Evolutionary conservation across 2,113 vertebrate species (phyloP).

Genomic region (Sterrhoptilus dennistouni): DNA sequence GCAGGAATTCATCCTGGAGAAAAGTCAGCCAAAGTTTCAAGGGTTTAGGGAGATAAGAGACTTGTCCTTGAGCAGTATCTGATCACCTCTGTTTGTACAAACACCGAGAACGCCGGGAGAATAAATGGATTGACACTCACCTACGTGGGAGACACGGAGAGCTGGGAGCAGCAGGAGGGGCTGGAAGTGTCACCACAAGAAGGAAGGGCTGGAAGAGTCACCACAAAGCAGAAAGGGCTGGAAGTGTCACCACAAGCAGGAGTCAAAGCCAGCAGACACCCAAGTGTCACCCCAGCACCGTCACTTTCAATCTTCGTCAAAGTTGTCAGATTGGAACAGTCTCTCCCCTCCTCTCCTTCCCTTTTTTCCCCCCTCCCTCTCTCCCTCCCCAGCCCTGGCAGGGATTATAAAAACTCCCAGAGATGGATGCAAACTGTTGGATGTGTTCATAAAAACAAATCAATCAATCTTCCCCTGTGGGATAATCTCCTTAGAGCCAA

Average conservation of each 20-base stretch:
- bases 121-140: neutral
- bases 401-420: neutral
- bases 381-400: neutral
- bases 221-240: neutral
- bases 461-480: neutral
- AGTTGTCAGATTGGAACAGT: neutral
- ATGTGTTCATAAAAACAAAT: neutral
- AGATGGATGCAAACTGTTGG: neutral
- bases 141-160: fast-evolving
- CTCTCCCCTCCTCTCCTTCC: neutral
- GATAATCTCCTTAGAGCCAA: neutral
- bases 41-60: neutral
- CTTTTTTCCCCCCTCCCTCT: no score
- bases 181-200: neutral
- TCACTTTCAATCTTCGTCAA: neutral
- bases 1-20: neutral
- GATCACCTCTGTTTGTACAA: neutral
- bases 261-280: neutral
- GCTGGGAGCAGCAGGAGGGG: neutral
- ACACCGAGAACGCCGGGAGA: fast-evolving
- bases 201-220: neutral
- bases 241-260: neutral
- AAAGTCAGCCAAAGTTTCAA: neutral
- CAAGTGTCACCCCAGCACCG: neutral
- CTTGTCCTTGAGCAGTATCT: neutral